Evolutionary conservation across 2,113 vertebrate genomes (phyloP).

Genomic region (Connochaetes taurinus): DNA sequence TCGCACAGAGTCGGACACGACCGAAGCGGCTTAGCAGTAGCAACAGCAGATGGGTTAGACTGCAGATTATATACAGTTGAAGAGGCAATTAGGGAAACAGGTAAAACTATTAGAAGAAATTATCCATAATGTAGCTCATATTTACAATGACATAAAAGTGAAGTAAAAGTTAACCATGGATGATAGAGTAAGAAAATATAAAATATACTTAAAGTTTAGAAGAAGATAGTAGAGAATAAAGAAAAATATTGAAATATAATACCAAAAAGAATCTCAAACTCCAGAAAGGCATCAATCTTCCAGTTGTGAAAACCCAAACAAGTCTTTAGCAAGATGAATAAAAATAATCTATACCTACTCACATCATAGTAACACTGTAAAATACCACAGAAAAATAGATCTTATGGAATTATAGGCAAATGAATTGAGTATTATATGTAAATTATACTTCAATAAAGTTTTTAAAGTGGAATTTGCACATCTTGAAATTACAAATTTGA

Average conservation of each 20-base stretch:
- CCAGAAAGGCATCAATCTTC: neutral
- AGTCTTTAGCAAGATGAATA: neutral
- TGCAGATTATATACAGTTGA: neutral
- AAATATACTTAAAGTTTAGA: neutral
- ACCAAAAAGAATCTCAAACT: neutral
- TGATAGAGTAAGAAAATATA: neutral
- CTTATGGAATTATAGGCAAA: neutral
- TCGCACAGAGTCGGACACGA: too few relatives aligned
- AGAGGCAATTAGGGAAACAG: neutral
- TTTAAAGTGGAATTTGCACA: neutral
- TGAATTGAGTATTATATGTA: neutral
- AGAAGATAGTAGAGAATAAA: neutral
- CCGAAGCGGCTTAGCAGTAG: too few relatives aligned
- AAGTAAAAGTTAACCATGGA: neutral
- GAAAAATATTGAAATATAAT: neutral
- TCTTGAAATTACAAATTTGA: neutral
- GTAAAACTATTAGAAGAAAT: neutral
- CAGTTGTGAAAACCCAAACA: neutral
- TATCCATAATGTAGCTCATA: neutral
- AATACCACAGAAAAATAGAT: neutral
- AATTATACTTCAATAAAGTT: neutral
- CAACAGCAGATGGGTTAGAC: neutral
- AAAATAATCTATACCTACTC: neutral
- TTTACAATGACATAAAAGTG: neutral
- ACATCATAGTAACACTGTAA: neutral